Conservation (phyloP, 1,140 invertebrate genomes). For the Babylonia areolata region DNA sequence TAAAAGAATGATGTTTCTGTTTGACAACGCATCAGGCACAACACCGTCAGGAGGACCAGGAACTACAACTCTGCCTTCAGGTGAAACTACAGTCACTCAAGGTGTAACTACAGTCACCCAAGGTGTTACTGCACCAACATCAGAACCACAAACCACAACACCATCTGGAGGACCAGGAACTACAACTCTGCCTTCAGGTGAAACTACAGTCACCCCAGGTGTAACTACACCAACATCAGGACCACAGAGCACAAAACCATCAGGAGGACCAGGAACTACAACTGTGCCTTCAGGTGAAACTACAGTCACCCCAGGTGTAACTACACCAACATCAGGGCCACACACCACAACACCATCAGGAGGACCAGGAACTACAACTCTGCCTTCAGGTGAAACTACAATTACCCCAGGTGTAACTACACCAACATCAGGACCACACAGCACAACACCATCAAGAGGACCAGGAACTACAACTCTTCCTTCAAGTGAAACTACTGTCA, state of each 20-base stretch:
- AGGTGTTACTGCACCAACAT: neutral
- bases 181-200: neutral
- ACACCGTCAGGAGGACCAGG: neutral
- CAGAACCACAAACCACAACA: neutral
- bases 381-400: neutral
- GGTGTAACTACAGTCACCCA: neutral
- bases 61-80: neutral
- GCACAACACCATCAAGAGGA: neutral
- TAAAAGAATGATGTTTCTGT: too few species aligned
- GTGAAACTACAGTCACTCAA: neutral
- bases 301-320: neutral
- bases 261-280: neutral
- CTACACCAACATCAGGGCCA: neutral
- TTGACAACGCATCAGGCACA: too few species aligned
- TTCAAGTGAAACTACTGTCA: neutral
- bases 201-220: neutral
- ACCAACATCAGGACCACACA: neutral
- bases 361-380: neutral
- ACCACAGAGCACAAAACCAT: neutral
- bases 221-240: neutral
- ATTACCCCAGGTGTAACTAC: neutral
- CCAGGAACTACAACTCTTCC: neutral
- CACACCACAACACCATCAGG: neutral
- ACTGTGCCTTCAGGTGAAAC: neutral
- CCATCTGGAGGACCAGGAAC: neutral